These are phyloP conservation scores for Pseudococcus viburni DNA, from an alignment of 2,888 invertebrate species.

Conservation along the genomic window DNA sequence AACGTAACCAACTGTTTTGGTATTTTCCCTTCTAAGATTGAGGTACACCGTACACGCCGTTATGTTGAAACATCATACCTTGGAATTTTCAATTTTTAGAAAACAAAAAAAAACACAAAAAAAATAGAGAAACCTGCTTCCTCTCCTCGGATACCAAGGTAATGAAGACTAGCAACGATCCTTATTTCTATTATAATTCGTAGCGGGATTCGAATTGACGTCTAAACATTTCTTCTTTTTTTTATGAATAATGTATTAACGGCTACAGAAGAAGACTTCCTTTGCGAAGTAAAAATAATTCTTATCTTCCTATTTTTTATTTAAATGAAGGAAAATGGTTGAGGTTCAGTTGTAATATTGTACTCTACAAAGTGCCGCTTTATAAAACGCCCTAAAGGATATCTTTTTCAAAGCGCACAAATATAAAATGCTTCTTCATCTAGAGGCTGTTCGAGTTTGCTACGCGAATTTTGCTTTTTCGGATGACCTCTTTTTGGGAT, in stretches of 20 bases:
- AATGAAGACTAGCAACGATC: constrained; percentile 56
- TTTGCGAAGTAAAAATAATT: constrained; percentile 63
- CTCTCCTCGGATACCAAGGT: not conserved
- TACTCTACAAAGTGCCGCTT: constrained; percentile 45
- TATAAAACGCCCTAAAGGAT: constrained; percentile 49
- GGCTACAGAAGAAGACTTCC: constrained; percentile 53
- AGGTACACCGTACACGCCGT: not conserved
- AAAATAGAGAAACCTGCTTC: not conserved
- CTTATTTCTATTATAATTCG: constrained; percentile 61
- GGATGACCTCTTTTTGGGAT: constrained; percentile 44
- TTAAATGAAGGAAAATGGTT: constrained; percentile 62
- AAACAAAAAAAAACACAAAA: not conserved
- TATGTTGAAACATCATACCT: not conserved
- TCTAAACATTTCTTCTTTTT: constrained; percentile 61
- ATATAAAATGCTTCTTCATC: constrained; percentile 35
- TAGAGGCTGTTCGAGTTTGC: constrained; percentile 7
- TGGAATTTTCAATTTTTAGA: not conserved
- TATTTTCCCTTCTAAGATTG: too few relatives aligned
- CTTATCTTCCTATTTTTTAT: constrained; percentile 64
- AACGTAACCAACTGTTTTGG: too few relatives aligned
- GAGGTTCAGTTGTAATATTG: constrained; percentile 59
- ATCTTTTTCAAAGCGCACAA: constrained; percentile 43
- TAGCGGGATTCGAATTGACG: constrained; percentile 52
- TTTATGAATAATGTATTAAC: constrained; percentile 65
- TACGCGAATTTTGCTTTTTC: constrained; percentile 31